Evolutionary conservation across 2,888 invertebrate genomes (phyloP).

Genomic region (Eupithecia insigniata): DNA sequence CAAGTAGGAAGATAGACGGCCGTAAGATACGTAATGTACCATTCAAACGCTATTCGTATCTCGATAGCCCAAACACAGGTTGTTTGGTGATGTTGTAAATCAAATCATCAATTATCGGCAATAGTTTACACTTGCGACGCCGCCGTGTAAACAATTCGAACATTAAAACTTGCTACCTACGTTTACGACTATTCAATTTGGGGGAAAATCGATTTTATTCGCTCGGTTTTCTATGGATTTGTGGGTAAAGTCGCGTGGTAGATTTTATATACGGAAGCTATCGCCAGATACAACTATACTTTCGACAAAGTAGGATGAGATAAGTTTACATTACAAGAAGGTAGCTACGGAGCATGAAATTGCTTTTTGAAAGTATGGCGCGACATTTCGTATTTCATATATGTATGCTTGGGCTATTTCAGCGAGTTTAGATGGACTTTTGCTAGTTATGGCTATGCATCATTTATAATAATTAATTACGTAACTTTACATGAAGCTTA

Average conservation of each 20-base stretch:
- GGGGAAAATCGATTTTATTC: slow-evolving; percentile 85
- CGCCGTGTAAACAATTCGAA: slow-evolving; percentile 82
- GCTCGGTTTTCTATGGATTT: slow-evolving; percentile 77
- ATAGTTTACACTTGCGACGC: slow-evolving; percentile 83
- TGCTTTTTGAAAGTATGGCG: not conserved
- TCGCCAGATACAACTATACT: slow-evolving; percentile 50
- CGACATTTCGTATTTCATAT: not conserved
- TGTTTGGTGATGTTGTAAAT: slow-evolving; percentile 84
- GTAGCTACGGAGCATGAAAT: not conserved
- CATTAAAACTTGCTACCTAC: slow-evolving; percentile 81
- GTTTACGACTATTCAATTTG: slow-evolving; percentile 81
- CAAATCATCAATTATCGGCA: slow-evolving; percentile 84
- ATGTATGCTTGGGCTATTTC: not conserved
- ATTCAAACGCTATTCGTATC: slow-evolving; percentile 73
- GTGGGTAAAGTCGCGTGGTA: slow-evolving; percentile 73
- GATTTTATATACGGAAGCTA: slow-evolving; percentile 77
- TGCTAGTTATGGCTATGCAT: not conserved
- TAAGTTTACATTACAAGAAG: not conserved
- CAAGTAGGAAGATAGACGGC: slow-evolving; percentile 48
- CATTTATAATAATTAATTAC: not conserved
- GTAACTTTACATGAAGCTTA: not conserved
- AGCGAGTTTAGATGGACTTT: not conserved
- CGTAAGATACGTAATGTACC: slow-evolving; percentile 62
- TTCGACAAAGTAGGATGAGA: slow-evolving; percentile 55
- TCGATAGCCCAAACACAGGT: slow-evolving; percentile 80